phyloP scores from a whole-genome alignment of 2,113 vertebrate species.

The Columba livia region DNA sequence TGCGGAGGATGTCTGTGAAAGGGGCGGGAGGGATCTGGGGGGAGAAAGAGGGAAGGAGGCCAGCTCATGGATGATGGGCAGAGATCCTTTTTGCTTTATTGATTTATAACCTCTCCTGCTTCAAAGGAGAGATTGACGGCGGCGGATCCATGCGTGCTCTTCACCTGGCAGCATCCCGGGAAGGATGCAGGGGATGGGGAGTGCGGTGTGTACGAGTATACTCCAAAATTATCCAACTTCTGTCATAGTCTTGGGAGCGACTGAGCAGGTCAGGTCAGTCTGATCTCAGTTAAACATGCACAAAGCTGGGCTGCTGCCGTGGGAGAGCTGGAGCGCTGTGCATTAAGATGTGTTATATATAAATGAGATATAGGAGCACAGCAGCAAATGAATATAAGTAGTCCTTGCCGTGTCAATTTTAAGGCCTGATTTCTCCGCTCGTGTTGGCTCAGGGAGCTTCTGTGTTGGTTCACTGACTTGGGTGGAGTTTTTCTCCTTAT shows the following conservation, averaged over 20 bases:
- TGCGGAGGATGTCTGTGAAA: constrained; percentile 36
- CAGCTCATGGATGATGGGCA: neutral
- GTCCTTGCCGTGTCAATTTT: neutral
- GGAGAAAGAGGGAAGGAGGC: neutral
- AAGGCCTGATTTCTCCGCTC: neutral
- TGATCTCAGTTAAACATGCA: neutral
- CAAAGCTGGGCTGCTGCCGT: neutral
- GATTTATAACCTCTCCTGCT: constrained; percentile 1
- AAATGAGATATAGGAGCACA: neutral
- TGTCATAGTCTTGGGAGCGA: accelerated
- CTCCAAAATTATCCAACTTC: neutral
- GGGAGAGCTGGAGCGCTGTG: neutral
- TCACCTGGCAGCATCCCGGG: neutral
- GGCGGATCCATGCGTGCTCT: neutral
- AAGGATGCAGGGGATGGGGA: neutral
- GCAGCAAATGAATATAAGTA: neutral
- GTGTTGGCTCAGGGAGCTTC: neutral
- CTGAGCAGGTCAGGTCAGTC: neutral
- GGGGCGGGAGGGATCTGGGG: neutral
- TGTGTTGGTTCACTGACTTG: neutral
- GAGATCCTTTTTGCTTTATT: constrained; percentile 20
- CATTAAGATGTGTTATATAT: neutral
- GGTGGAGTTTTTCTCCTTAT: neutral
- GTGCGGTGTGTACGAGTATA: accelerated
- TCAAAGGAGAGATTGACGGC: neutral